Percentiles rank a stretch among this genome's conserved stretches.
Conservation (phyloP, 2,797 vertebrate species). For the Darevskia nairensis region DNA sequence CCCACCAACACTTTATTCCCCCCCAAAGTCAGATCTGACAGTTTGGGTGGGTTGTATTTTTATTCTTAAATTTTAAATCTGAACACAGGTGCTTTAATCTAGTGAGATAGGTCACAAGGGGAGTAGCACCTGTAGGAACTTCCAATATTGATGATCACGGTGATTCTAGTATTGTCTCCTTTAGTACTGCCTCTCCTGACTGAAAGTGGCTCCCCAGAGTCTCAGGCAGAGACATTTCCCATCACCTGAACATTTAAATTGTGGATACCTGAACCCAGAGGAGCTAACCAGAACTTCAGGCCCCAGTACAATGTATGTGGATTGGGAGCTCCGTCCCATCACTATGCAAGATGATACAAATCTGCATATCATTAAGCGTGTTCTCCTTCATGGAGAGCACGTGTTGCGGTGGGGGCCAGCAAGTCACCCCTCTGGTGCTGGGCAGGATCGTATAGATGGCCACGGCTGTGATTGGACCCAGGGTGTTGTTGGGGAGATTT, state of each 20-base stretch:
- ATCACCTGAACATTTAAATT: neutral
- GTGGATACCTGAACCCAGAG: neutral
- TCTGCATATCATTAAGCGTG: too few relatives aligned
- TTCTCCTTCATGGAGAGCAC: too few relatives aligned
- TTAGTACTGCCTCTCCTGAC: neutral
- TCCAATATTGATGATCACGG: neutral
- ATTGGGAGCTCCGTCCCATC: too few relatives aligned
- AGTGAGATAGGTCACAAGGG: neutral
- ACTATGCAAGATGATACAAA: too few relatives aligned
- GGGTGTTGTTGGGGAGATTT: too few relatives aligned
- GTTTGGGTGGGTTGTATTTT: too few relatives aligned
- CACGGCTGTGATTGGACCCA: too few relatives aligned
- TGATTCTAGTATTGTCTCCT: neutral
- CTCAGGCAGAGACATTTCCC: neutral
- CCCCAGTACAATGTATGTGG: too few relatives aligned
- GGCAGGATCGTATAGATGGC: too few relatives aligned
- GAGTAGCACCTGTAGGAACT: neutral
- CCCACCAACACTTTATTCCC: neutral
- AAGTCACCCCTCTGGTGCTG: too few relatives aligned
- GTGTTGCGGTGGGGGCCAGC: too few relatives aligned
- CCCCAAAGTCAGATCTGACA: neutral
- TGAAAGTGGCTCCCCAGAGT: neutral
- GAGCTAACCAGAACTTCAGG: too few relatives aligned
- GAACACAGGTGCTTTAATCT: neutral
- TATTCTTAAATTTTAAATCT: neutral